Conservation (phyloP, 2,797 vertebrate genomes). For the Liasis olivaceus region DNA sequence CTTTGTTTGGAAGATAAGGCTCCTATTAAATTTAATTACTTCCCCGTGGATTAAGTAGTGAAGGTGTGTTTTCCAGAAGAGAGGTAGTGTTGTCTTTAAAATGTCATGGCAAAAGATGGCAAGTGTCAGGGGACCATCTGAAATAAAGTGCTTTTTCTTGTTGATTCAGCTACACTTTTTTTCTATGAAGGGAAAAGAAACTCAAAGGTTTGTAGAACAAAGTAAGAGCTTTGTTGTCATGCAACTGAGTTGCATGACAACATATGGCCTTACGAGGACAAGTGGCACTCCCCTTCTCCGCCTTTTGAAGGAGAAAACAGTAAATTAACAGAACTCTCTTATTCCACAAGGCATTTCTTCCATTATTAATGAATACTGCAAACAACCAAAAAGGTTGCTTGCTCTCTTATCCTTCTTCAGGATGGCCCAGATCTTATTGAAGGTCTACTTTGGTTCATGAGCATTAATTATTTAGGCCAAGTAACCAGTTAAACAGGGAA, state of each 20-base stretch:
- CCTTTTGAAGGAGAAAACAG: background rate
- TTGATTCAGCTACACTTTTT: background rate
- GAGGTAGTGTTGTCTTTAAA: background rate
- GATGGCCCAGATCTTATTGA: slow-evolving; percentile 23
- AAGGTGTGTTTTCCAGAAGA: background rate
- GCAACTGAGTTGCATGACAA: background rate
- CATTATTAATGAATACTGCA: slow-evolving; percentile 23
- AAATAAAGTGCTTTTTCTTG: accelerated
- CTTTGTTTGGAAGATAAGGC: slow-evolving; percentile 23
- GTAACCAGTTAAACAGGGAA: background rate
- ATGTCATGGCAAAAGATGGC: background rate
- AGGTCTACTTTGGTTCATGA: background rate
- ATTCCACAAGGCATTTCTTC: background rate
- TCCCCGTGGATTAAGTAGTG: slow-evolving; percentile 1
- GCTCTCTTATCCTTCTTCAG: background rate
- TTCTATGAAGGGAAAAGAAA: background rate
- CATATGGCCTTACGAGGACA: background rate
- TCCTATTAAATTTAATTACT: slow-evolving; percentile 39
- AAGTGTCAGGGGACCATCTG: background rate
- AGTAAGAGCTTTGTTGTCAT: accelerated
- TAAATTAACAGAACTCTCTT: background rate
- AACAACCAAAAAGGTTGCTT: background rate
- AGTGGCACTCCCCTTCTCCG: background rate
- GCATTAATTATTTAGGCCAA: background rate
- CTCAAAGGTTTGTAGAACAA: accelerated